These are phyloP conservation scores for Melinaea marsaeus DNA, from an alignment of 2,888 invertebrate species.

Conservation along the genomic window DNA sequence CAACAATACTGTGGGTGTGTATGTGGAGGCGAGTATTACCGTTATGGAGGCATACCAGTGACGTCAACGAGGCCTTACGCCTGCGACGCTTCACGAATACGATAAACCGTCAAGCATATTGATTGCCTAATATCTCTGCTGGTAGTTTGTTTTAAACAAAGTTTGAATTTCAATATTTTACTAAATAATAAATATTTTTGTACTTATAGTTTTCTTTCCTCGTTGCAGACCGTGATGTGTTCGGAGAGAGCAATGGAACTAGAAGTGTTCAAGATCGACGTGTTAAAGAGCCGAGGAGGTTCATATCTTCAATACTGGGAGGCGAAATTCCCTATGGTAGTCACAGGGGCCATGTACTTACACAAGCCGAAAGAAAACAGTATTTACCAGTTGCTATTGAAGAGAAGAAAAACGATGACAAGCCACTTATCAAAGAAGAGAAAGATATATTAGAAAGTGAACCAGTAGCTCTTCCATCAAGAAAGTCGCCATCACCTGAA, in stretches of 20 bases:
- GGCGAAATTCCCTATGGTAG: conserved; percentile 91
- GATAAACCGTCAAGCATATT: conserved; percentile 58
- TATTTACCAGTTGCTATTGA: conserved; percentile 81
- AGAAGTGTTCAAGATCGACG: conserved; percentile 55
- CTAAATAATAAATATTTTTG: background rate
- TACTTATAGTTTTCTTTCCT: conserved; percentile 30
- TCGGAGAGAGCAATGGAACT: conserved; percentile 60
- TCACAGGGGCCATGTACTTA: conserved; percentile 84
- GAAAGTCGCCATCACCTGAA: conserved; percentile 74
- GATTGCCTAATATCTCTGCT: conserved; percentile 38
- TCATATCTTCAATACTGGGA: conserved; percentile 88
- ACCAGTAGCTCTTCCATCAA: conserved; percentile 76
- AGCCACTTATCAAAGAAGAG: conserved; percentile 78
- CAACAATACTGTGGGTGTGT: conserved; percentile 46
- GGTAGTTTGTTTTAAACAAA: too few relatives aligned
- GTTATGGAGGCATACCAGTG: conserved; percentile 77
- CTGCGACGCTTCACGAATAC: conserved; percentile 68
- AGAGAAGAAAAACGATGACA: conserved; percentile 76
- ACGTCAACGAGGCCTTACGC: conserved; percentile 73
- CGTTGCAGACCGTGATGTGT: conserved; percentile 75
- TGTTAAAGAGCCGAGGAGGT: conserved; percentile 78
- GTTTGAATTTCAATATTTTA: background rate
- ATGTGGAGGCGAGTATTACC: conserved; percentile 72
- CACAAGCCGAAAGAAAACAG: conserved; percentile 88
- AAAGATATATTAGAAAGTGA: conserved; percentile 81